These are phyloP conservation scores for Oeneis ivallda DNA, from an alignment of 2,888 invertebrate species.

Conservation along the genomic window DNA sequence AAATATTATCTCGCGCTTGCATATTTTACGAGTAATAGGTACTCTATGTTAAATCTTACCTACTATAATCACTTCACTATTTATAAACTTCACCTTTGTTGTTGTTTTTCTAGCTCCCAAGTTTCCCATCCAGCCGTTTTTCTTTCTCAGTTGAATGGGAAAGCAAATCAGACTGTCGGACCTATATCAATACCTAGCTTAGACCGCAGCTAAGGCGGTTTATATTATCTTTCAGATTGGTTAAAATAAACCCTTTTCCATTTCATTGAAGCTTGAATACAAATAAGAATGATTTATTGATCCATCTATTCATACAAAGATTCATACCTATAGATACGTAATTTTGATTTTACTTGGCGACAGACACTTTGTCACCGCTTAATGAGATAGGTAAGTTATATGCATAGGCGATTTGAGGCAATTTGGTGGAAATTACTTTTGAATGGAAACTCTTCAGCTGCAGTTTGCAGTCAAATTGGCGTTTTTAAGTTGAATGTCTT, in stretches of 20 bases:
- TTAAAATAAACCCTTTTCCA: conserved; percentile 7
- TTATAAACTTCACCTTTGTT: no score
- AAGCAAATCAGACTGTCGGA: conserved; percentile 7
- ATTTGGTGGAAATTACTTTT: conserved; percentile 10
- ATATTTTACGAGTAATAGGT: no score
- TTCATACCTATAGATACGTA: background rate
- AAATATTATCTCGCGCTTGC: background rate
- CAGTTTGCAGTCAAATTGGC: background rate
- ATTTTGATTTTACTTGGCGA: conserved; percentile 28
- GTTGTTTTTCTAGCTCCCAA: background rate
- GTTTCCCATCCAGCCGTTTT: background rate
- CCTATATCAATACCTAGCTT: conserved; percentile 12
- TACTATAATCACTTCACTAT: no score
- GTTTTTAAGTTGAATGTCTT: no score
- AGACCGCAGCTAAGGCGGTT: conserved; percentile 1
- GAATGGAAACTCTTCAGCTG: background rate
- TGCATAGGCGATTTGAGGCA: conserved; percentile 22
- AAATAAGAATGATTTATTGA: background rate
- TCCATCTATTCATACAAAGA: background rate
- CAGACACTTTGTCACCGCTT: conserved; percentile 33
- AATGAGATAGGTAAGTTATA: conserved; percentile 33
- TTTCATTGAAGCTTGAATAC: background rate
- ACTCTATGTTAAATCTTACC: no score
- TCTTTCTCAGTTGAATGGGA: conserved; percentile 2
- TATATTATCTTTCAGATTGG: conserved; percentile 10